Percentiles rank a stretch among this genome's conserved stretches.
phyloP scores from a whole-genome alignment of 2,797 vertebrate species.

The Periparus ater region DNA sequence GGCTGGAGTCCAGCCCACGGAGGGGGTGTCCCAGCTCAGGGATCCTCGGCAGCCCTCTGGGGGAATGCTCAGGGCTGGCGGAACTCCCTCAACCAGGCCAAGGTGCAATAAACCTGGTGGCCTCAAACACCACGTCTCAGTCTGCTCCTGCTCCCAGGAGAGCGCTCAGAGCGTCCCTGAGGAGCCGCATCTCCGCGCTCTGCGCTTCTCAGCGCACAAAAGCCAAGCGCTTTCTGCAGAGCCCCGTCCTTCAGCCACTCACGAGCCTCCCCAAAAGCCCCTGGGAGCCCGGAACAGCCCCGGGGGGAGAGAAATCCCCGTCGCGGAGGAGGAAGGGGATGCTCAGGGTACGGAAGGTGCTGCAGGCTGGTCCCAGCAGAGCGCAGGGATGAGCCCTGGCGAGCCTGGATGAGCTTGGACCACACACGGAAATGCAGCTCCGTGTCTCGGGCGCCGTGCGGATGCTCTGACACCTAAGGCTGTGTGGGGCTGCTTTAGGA shows the following conservation, averaged over 20 bases:
- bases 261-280: rapidly evolving
- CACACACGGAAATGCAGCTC: neutral
- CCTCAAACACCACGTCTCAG: rapidly evolving
- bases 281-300: neutral
- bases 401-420: neutral
- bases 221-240: neutral
- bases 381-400: neutral
- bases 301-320: neutral
- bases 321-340: rapidly evolving
- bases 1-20: neutral
- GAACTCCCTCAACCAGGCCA: neutral
- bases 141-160: neutral
- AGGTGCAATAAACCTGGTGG: neutral
- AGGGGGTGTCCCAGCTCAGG: neutral
- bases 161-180: neutral
- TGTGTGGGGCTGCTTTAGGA: rapidly evolving
- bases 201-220: rapidly evolving
- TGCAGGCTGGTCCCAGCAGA: neutral
- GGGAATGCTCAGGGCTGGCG: rapidly evolving
- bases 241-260: rapidly evolving
- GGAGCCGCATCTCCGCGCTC: rapidly evolving
- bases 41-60: neutral
- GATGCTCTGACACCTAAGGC: neutral
- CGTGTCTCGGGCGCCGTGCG: neutral
- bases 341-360: neutral